Conservation (phyloP, 1,140 invertebrate genomes). For the Physella acuta region DNA sequence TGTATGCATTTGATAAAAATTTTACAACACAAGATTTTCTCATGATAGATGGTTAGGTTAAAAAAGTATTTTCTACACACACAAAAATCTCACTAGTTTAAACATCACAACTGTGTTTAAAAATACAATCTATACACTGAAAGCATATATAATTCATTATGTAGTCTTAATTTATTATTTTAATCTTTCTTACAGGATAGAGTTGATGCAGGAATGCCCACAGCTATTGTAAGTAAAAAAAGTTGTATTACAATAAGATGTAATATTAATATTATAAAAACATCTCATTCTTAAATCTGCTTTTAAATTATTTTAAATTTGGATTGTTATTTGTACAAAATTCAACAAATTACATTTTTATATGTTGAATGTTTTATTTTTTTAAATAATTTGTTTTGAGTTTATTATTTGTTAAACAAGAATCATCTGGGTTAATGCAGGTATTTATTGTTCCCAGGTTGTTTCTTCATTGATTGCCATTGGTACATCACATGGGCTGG, state of each 20-base stretch:
- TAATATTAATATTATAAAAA: not conserved
- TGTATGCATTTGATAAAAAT: no score
- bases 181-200: conserved; percentile 65
- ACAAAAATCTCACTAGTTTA: no score
- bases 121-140: no score
- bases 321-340: not conserved
- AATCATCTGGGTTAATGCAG: no score
- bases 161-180: not conserved
- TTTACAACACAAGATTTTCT: no score
- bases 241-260: not conserved
- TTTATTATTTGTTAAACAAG: no score
- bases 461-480: conserved; percentile 80
- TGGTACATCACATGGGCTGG: conserved; percentile 89
- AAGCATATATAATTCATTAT: no score
- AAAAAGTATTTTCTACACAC: no score
- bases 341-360: not conserved
- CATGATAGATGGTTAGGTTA: no score
- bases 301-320: not conserved
- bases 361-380: not conserved
- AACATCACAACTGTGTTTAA: no score
- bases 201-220: conserved; percentile 85
- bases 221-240: conserved; percentile 65
- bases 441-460: conserved; percentile 60
- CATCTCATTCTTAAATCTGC: not conserved
- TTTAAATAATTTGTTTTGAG: not conserved